phyloP scores from a whole-genome alignment of 2,888 invertebrate genomes.

The Julus scandinavius region DNA sequence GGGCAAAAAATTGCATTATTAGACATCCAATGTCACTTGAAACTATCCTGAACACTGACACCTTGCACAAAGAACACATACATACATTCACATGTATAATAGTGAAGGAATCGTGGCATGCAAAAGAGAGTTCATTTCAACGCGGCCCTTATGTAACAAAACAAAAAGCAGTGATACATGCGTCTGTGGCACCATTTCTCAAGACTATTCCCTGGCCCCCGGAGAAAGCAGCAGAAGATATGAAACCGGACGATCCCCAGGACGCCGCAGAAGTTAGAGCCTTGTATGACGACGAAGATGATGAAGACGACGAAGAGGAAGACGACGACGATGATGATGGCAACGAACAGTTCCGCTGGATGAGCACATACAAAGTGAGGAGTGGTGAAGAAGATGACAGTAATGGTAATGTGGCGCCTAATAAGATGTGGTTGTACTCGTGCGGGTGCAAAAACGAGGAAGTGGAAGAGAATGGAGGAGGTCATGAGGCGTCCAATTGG shows the following conservation, averaged over 20 bases:
- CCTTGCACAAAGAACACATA: slow-evolving; percentile 26
- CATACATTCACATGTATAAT: neutral
- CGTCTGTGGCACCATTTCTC: slow-evolving; percentile 57
- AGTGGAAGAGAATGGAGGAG: neutral
- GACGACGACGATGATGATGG: slow-evolving; percentile 51
- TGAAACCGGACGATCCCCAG: neutral
- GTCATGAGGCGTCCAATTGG: neutral
- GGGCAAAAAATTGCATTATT: neutral
- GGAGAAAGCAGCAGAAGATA: slow-evolving; percentile 3
- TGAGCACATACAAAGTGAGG: slow-evolving; percentile 15
- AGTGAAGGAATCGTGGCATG: slow-evolving; percentile 46
- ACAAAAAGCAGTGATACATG: slow-evolving; percentile 55
- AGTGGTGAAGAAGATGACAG: slow-evolving; percentile 10
- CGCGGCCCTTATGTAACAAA: slow-evolving; percentile 50
- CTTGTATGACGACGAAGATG: slow-evolving; percentile 52
- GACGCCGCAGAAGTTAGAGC: neutral
- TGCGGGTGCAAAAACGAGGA: slow-evolving; percentile 41
- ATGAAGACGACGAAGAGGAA: slow-evolving; percentile 48
- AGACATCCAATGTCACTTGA: neutral
- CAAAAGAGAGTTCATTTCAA: slow-evolving; percentile 44
- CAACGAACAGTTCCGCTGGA: neutral
- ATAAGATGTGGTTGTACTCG: slow-evolving; percentile 48
- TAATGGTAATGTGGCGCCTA: slow-evolving; percentile 44
- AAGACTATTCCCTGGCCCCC: slow-evolving; percentile 47
- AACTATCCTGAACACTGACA: neutral